phyloP scores from a whole-genome alignment of 35 echinoderm and acorn worm genomes.

The Heliocidaris erythrogramma region DNA sequence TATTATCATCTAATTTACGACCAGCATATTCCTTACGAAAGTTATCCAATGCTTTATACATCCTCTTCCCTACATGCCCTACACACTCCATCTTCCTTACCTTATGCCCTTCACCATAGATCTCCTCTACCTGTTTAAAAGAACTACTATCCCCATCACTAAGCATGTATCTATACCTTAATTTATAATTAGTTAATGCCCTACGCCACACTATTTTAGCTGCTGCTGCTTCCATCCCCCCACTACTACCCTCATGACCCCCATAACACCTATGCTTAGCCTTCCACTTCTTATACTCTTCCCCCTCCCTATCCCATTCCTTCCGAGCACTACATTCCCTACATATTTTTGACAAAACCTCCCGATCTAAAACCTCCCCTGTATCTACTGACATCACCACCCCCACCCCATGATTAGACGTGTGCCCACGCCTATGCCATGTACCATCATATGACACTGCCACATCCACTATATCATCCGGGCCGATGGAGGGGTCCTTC shows the following conservation, averaged over 20 bases:
- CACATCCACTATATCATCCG: background rate
- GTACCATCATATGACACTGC: slow-evolving; percentile 49
- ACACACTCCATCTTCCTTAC: too few relatives aligned
- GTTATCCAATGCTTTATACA: too few relatives aligned
- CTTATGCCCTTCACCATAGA: too few relatives aligned
- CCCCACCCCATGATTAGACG: slow-evolving; percentile 43
- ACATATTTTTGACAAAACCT: slow-evolving; percentile 27
- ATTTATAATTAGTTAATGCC: background rate
- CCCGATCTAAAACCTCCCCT: slow-evolving; percentile 48
- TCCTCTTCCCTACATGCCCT: too few relatives aligned
- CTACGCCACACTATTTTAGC: background rate
- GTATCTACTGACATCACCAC: slow-evolving; percentile 58
- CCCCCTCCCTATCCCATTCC: background rate
- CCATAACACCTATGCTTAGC: background rate
- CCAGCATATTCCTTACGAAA: too few relatives aligned
- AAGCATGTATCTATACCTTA: slow-evolving; percentile 23
- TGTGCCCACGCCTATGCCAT: slow-evolving; percentile 38
- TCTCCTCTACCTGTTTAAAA: too few relatives aligned
- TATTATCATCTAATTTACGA: too few relatives aligned
- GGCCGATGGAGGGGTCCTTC: background rate
- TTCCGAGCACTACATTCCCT: too few relatives aligned
- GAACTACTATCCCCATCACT: slow-evolving; percentile 53
- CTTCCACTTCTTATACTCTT: slow-evolving; percentile 33
- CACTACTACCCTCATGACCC: background rate
- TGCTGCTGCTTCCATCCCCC: background rate